Evolutionary conservation across 2,797 vertebrate species (phyloP).

Genomic region (Coendou prehensilis): DNA sequence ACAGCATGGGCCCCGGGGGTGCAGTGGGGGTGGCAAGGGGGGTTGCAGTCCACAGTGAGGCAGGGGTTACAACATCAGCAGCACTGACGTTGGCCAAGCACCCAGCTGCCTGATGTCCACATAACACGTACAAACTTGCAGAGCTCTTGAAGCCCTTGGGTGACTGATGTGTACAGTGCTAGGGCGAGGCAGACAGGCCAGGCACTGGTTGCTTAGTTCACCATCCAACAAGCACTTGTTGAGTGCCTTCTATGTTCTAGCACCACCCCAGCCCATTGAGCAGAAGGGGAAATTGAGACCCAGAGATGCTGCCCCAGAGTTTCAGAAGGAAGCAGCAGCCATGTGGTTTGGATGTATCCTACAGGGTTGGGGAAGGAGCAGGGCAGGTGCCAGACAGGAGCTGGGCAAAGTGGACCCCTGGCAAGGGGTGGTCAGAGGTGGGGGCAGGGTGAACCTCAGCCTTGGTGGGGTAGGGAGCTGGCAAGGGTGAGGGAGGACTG

Average conservation of each 20-base stretch:
- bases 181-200: neutral
- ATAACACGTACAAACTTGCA: neutral
- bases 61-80: accelerated
- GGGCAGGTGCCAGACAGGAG: neutral
- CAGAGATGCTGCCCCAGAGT: neutral
- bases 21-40: neutral
- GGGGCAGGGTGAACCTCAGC: neutral
- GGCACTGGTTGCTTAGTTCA: neutral
- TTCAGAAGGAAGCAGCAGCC: neutral
- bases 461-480: neutral
- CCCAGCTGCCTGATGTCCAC: neutral
- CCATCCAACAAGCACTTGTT: neutral
- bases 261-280: neutral
- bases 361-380: neutral
- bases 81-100: accelerated
- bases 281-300: neutral
- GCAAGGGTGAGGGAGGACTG: neutral
- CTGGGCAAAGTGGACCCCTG: neutral
- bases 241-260: neutral
- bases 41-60: neutral
- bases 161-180: neutral
- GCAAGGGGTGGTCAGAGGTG: neutral
- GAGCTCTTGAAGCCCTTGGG: neutral
- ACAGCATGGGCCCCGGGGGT: neutral
- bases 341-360: neutral